A percentile compares a stretch with the other conserved stretches of the same genome.
These are phyloP conservation scores for Hirtodrosophila confusa DNA, from an alignment of 2,888 invertebrate species.

Conservation along the genomic window DNA sequence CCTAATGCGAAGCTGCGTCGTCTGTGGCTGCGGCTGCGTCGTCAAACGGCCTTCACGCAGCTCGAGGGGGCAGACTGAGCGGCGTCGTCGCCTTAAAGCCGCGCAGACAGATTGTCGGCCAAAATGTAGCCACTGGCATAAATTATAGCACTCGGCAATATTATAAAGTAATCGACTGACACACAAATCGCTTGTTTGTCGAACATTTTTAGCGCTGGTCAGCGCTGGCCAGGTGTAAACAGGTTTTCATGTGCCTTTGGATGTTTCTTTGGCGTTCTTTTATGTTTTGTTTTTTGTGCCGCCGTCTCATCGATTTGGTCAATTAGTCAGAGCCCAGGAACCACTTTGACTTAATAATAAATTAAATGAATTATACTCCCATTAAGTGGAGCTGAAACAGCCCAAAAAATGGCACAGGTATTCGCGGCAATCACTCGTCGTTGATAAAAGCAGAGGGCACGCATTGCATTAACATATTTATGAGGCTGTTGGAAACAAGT, in stretches of 20 bases:
- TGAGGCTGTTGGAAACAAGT: constrained; percentile 68
- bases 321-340: constrained; percentile 72
- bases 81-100: constrained; percentile 53
- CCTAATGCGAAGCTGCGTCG: constrained; percentile 27
- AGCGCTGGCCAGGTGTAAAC: constrained; percentile 62
- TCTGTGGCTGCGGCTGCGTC: constrained; percentile 4
- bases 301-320: constrained; percentile 51
- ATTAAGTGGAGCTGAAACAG: constrained; percentile 59
- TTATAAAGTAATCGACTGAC: constrained; percentile 67
- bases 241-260: constrained; percentile 48
- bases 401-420: constrained; percentile 20
- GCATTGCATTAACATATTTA: constrained; percentile 68
- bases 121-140: constrained; percentile 69
- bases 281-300: constrained; percentile 1
- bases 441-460: constrained; percentile 47
- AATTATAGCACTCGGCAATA: constrained; percentile 65
- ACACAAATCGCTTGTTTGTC: constrained; percentile 72
- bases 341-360: constrained; percentile 67
- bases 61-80: constrained; percentile 65
- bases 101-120: constrained; percentile 68
- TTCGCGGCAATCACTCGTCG: constrained; percentile 28
- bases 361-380: constrained; percentile 54
- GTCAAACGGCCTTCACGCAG: constrained; percentile 57
- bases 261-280: constrained; percentile 30
- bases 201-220: constrained; percentile 28